These are phyloP conservation scores for Diglossa cyanea DNA, from an alignment of 2,797 vertebrate species.

Conservation along the genomic window DNA sequence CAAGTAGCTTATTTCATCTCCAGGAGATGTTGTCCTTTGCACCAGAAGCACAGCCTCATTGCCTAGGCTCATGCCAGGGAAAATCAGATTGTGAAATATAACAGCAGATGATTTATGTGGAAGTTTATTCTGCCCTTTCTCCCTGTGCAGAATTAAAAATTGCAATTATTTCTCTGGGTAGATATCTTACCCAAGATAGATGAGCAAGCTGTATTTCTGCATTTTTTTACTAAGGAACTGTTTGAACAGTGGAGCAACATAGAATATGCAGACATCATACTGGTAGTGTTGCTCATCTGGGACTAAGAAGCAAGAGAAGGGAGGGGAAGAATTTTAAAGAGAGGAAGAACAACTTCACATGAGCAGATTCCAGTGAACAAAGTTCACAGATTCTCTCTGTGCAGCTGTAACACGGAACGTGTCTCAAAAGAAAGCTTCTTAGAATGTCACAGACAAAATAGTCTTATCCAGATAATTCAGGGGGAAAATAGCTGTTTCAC, in stretches of 20 bases:
- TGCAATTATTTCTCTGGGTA: background rate
- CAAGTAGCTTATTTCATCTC: background rate
- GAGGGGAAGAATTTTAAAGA: background rate
- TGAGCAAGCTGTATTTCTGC: background rate
- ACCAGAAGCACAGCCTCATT: background rate
- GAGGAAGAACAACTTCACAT: background rate
- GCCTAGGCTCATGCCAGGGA: background rate
- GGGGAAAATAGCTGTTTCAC: background rate
- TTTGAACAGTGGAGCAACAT: background rate
- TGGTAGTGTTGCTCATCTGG: background rate
- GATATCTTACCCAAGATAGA: background rate
- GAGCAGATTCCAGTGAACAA: background rate
- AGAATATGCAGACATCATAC: background rate
- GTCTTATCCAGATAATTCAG: background rate
- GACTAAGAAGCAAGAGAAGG: background rate
- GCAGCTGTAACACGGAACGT: background rate
- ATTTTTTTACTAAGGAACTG: background rate
- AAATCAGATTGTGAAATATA: background rate
- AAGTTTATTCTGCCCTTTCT: background rate
- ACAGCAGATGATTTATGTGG: background rate
- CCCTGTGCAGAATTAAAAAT: background rate
- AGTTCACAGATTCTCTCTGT: background rate
- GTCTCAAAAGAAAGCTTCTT: constrained; percentile 7
- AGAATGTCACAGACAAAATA: background rate
- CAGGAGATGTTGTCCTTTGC: background rate